These are phyloP conservation scores for Myiozetetes cayanensis DNA, from an alignment of 2,113 vertebrate species.

Conservation along the genomic window DNA sequence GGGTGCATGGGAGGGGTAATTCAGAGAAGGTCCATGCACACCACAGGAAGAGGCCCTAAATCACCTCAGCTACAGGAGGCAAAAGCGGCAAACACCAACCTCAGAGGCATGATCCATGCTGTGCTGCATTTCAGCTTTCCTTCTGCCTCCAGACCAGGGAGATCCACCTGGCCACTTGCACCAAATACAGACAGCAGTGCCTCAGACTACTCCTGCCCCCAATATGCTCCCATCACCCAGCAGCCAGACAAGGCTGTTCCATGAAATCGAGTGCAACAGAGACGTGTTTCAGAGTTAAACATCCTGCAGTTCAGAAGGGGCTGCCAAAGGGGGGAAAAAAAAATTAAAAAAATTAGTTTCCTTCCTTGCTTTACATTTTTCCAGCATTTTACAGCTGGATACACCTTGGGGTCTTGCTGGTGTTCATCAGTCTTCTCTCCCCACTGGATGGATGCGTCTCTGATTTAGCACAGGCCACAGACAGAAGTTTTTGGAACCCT, in stretches of 20 bases:
- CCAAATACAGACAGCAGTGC: neutral
- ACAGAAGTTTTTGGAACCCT: neutral
- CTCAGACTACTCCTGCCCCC: neutral
- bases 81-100: neutral
- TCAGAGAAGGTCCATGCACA: neutral
- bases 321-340: neutral
- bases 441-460: neutral
- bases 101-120: neutral
- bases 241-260: neutral
- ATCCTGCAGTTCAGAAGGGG: neutral
- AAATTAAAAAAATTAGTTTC: neutral
- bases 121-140: neutral
- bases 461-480: neutral
- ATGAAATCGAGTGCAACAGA: neutral
- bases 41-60: neutral
- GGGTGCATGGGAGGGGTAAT: neutral
- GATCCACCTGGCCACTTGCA: neutral
- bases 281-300: neutral
- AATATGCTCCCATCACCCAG: neutral
- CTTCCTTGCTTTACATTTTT: constrained; percentile 15
- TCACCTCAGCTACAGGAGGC: neutral
- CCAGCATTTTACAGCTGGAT: neutral
- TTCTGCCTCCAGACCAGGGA: neutral
- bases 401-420: neutral
- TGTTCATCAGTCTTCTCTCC: neutral